These are phyloP conservation scores for Xenus cinereus DNA, from an alignment of 2,113 vertebrate genomes.

Conservation along the genomic window DNA sequence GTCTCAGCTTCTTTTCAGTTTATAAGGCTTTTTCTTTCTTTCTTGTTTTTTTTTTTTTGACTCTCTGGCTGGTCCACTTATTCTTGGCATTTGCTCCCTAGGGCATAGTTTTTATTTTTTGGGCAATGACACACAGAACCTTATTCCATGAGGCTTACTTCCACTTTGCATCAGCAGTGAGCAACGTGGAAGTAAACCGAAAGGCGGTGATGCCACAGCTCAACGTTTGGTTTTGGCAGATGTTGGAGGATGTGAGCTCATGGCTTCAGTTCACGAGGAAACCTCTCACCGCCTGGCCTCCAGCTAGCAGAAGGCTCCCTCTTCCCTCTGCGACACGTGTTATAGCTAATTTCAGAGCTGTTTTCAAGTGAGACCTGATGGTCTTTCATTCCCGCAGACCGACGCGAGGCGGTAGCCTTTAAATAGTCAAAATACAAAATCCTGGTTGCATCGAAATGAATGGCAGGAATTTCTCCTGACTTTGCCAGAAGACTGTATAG, in stretches of 20 bases:
- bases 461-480: background rate
- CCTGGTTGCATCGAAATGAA: background rate
- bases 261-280: background rate
- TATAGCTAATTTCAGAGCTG: background rate
- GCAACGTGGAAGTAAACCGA: background rate
- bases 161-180: background rate
- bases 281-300: background rate
- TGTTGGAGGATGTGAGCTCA: background rate
- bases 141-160: background rate
- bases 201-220: background rate
- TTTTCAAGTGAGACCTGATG: background rate
- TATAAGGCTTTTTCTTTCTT: background rate
- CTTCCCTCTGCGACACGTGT: accelerated
- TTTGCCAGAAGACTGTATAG: background rate
- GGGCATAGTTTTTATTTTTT: background rate
- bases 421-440: background rate
- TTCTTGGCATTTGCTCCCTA: background rate
- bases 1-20: background rate
- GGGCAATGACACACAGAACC: background rate
- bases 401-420: background rate
- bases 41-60: too few relatives aligned
- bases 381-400: accelerated
- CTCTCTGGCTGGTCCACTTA: background rate
- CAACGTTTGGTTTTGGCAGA: background rate
- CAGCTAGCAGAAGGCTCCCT: background rate